Evolutionary conservation across 2,797 vertebrate genomes (phyloP), one percentile per base, ranked within the genome.

Genomic region (Bradypodion ventrale): DNA sequence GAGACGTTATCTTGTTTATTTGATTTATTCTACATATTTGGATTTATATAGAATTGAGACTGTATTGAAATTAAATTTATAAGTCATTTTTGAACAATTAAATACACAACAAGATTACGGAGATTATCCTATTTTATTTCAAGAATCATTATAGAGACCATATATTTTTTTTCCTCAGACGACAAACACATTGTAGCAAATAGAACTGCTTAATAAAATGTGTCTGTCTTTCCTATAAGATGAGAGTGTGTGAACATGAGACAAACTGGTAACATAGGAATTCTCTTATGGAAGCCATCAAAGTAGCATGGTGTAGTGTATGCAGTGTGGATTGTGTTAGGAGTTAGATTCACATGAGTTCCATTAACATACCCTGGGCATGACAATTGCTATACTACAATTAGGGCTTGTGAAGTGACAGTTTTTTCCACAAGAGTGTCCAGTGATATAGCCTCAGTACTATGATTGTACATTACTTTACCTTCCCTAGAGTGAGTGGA

Each of bases 401-500:
- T 42, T 80, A 74, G 77, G 35, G 12, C 46, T 52, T 74, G 70
- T 66, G 70, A 85, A 59, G 32, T 79, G 69, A 35, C 44, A 35
- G 27, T n/a, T n/a, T n/a, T n/a, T n/a, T n/a, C n/a, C n/a, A n/a
- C 37, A 56, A 69, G 27, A 70, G 69, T 76, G 42, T 13, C 73
- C 29, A 70, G 37, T 19, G n/a, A 59, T 37, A 16, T 83, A 32
- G 35, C 27, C 9, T 16, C 25, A 65, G 75, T 75, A 27, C 32
- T n/a, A 27, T 85, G 29, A 32, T 65, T 42, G 35, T 40, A 9
- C n/a, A 12, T 7, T 60, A 65, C 46, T 75, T 68, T 63, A 68
- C 13, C 7, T 32, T 62, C 84, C 63, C 29, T 69, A 23, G 52
- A 75, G 7, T 25, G 4, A 75, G 10, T 75, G 52, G 19, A 42